Base-by-base conservation (phyloP, 2,888 invertebrate species). In the Cosmia trapezina region DNA sequence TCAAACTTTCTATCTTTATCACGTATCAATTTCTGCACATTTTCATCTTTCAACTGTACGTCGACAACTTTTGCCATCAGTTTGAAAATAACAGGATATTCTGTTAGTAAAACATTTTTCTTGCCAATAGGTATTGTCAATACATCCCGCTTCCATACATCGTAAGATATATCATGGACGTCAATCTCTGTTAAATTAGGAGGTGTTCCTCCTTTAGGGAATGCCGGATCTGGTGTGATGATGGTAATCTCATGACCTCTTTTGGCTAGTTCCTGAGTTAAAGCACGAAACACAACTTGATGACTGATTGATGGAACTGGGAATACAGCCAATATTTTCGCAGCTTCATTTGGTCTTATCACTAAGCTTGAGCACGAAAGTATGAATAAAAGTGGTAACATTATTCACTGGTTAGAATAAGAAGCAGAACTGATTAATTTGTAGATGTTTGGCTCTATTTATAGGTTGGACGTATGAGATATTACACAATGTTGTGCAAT, bases 301-400 rank as follows among this genome's bases (percentile, higher is more conserved):
- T 94, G 94, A 68, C 90, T 91, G 43, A 88, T 85, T 0, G 88
- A 88, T 7, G 91, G 89, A 9, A 83, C 79, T 28, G 90, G 90
- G 54, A 87, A 89, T 1, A 87, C 78, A 0, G 83, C 89, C 19
- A 91, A 78, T 51, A 91, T 91, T 69, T 83, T 88, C 28, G 86
- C 86, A 6, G 79, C 51, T 37, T 70, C 59, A 68, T 68, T 70
- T 68, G 70, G 53, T 12, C 22, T 19, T 1, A 67, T 22, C 22
- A 67, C 64, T 22, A 37, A 37, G 37, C 64, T 37, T 22, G 43
- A 49, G 12, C 54, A 43, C 43, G 53, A 28, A 12, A 63, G 14
- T 14, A 68, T 28, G 28, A 51, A 66, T n/a, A 41, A 7, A 33
- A 51, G 4, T 28, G 11, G 11, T 28, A 51, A 28, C 68, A 68